Conservation (phyloP, 35 echinoderm and acorn worm genomes). For the Eucidaris tribuloides region DNA sequence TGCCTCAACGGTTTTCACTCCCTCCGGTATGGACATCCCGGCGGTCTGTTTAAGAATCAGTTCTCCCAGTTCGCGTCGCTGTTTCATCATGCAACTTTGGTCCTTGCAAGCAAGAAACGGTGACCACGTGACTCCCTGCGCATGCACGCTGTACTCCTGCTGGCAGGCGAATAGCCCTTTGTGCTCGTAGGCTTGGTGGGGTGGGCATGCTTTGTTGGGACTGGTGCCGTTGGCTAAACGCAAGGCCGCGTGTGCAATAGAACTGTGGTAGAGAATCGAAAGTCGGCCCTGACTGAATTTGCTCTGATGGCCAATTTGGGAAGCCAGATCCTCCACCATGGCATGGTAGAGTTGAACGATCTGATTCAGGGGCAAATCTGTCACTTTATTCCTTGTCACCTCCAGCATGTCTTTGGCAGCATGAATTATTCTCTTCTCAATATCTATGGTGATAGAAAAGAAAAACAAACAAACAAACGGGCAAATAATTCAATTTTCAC, state of each 20-base stretch:
- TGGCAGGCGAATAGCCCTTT: slow-evolving; percentile 25
- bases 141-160: slow-evolving; percentile 27
- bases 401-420: not conserved
- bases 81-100: not conserved
- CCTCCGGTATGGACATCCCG: not conserved
- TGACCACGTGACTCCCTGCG: not conserved
- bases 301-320: not conserved
- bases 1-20: not conserved
- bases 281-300: not conserved
- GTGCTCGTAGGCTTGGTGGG: slow-evolving; percentile 25
- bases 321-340: slow-evolving; percentile 11
- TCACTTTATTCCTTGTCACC: not conserved
- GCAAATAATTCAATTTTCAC: not conserved
- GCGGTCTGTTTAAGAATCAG: not conserved
- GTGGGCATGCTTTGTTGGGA: not conserved
- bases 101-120: not conserved
- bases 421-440: not conserved
- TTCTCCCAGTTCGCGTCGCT: not conserved
- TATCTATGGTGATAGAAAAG: slow-evolving; percentile 5
- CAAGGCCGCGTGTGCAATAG: slow-evolving; percentile 2
- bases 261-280: slow-evolving; percentile 10
- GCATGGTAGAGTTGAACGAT: not conserved
- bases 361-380: not conserved
- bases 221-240: not conserved
- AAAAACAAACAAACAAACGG: not conserved